A percentile compares a stretch with the other conserved stretches of the same genome.
Conservation (phyloP, 2,113 vertebrate genomes). For the Penelope pileata region DNA sequence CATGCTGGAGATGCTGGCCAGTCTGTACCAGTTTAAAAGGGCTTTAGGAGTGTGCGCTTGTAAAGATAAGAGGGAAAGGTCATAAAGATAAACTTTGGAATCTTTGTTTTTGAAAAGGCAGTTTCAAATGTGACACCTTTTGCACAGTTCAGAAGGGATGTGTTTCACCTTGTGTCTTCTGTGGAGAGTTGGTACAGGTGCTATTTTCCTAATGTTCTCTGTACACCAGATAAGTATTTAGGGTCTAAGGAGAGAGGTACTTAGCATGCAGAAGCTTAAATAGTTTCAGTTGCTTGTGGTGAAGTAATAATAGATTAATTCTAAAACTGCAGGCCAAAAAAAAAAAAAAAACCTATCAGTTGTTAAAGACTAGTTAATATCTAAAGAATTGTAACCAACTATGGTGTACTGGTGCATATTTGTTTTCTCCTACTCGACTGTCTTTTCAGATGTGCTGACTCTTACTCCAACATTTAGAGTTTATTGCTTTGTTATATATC, state of each 20-base stretch:
- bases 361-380: not conserved
- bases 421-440: not conserved
- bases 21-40: not conserved
- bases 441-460: not conserved
- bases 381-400: not conserved
- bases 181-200: not conserved
- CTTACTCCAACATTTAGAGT: not conserved
- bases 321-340: not conserved
- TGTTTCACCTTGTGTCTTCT: constrained; percentile 27
- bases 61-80: constrained; percentile 19
- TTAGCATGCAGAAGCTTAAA: not conserved
- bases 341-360: not conserved
- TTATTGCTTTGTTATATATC: not conserved
- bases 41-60: not conserved
- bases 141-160: not conserved
- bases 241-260: constrained; percentile 7
- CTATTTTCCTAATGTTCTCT: constrained; percentile 33
- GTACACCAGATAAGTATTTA: not conserved
- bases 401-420: not conserved
- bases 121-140: not conserved
- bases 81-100: constrained; percentile 23
- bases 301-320: not conserved
- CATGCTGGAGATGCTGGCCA: not conserved
- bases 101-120: constrained; percentile 44
- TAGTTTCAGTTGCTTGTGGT: not conserved